phyloP scores from a whole-genome alignment of 2,797 vertebrate genomes.

The Megalops cyprinoides region DNA sequence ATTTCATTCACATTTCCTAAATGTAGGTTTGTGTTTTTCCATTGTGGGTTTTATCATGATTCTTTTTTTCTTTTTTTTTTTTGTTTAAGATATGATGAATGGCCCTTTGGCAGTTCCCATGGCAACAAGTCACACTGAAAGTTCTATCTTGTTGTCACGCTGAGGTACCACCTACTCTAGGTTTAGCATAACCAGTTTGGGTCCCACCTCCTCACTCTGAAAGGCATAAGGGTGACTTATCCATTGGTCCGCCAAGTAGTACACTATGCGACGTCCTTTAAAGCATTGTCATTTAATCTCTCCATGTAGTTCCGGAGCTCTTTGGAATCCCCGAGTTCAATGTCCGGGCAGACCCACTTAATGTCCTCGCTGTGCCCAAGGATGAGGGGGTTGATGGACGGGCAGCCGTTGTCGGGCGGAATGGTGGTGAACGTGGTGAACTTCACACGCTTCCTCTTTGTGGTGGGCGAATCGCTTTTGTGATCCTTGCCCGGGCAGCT shows the following conservation, averaged over 20 bases:
- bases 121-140: slow-evolving; percentile 53
- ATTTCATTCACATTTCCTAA: slow-evolving; percentile 37
- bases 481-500: slow-evolving; percentile 70
- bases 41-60: slow-evolving; percentile 39
- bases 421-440: slow-evolving; percentile 91
- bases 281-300: slow-evolving; percentile 79
- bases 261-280: slow-evolving; percentile 72
- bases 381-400: slow-evolving; percentile 79
- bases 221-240: slow-evolving; percentile 81
- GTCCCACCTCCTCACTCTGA: slow-evolving; percentile 52
- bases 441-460: slow-evolving; percentile 90
- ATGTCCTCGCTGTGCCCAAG: slow-evolving; percentile 80
- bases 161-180: slow-evolving; percentile 34
- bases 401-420: slow-evolving; percentile 78
- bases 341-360: slow-evolving; percentile 90
- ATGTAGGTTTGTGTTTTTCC: slow-evolving; percentile 40
- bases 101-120: slow-evolving; percentile 68
- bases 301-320: slow-evolving; percentile 88
- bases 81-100: slow-evolving; percentile 35
- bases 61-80: slow-evolving; percentile 38
- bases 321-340: slow-evolving; percentile 79
- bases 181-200: slow-evolving; percentile 36
- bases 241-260: slow-evolving; percentile 44
- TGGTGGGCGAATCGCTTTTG: slow-evolving; percentile 84
- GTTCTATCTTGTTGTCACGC: slow-evolving; percentile 41